Evolutionary conservation across 2,888 invertebrate genomes (phyloP), one percentile per base, ranked within the genome.

Genomic region (Dolichopus griseipennis): DNA sequence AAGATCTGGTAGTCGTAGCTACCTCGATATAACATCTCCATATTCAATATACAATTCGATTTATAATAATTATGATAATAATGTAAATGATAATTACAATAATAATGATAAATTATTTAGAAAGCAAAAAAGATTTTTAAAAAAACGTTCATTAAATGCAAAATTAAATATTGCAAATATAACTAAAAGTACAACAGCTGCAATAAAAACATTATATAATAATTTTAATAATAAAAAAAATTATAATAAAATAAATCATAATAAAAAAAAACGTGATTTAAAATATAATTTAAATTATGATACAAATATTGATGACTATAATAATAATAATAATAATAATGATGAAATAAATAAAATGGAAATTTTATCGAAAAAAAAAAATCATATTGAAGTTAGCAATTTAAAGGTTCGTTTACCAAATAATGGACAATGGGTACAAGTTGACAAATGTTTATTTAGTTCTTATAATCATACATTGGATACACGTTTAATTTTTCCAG

Each of bases 371-470:
- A 64, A 64, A 34, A 64, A 34, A 34, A 64, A 34, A 34, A 33
- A 33, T n/a, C 27, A 8, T n/a, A 34, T 64, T 64, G 78, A 78
- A 64, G 77, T 78, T 1, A 78, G 79, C 65, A 80, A 79, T 68
- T 73, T 81, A 33, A 76, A 76, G 62, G 89, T 90, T 1, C 84
- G 88, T 7, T 82, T 90, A 21, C 90, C 90, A 1, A 84, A 87
- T 67, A 85, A 87, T 70, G 83, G 83, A 0, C 76, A 78, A 21
- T 90, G 90, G 89, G 89, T 90, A 18, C 84, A 87, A 71, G 88
- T 92, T 0, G 91, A 92, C 72, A 87, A 86, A 76, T 92, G 92
- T 76, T 85, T 87, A 72, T 93, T 88, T 78, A 89, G 90, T 75
- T 90, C 90, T 0, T 83, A 85, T 71, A 91, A 89, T 76, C 85